Conservation (phyloP, 2,797 vertebrate species). For the Apodemus agrarius region DNA sequence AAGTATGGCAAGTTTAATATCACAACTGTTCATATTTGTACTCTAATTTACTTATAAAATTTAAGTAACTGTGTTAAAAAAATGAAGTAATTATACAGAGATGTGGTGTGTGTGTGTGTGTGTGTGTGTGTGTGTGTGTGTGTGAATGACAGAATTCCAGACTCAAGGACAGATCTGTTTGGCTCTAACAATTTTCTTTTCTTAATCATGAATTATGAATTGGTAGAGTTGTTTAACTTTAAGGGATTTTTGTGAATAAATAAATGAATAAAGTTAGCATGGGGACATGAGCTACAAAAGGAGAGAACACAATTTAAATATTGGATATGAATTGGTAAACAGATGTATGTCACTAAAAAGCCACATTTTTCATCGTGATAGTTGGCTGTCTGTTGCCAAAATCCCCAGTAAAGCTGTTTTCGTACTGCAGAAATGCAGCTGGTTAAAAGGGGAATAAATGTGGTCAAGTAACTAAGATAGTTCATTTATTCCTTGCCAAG, state of each 20-base stretch:
- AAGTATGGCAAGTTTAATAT: background rate
- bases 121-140: background rate
- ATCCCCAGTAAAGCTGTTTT: constrained; percentile 58
- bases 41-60: background rate
- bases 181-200: background rate
- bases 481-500: constrained; percentile 42
- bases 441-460: constrained; percentile 52
- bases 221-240: background rate
- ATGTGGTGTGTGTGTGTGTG: background rate
- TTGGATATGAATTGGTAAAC: constrained; percentile 67
- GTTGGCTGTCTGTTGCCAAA: constrained; percentile 68
- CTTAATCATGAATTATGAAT: background rate
- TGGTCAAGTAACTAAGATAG: constrained; percentile 59
- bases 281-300: constrained; percentile 22
- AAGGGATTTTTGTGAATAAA: constrained; percentile 25
- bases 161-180: background rate
- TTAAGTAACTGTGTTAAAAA: constrained; percentile 28
- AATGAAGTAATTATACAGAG: background rate
- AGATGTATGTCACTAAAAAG: constrained; percentile 71
- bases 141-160: background rate
- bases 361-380: constrained; percentile 74
- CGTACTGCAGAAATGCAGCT: constrained; percentile 66
- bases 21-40: background rate
- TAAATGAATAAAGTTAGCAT: constrained; percentile 46
- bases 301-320: constrained; percentile 54